phyloP scores from a whole-genome alignment of 2,113 vertebrate species.

The Nothoprocta pentlandii region DNA sequence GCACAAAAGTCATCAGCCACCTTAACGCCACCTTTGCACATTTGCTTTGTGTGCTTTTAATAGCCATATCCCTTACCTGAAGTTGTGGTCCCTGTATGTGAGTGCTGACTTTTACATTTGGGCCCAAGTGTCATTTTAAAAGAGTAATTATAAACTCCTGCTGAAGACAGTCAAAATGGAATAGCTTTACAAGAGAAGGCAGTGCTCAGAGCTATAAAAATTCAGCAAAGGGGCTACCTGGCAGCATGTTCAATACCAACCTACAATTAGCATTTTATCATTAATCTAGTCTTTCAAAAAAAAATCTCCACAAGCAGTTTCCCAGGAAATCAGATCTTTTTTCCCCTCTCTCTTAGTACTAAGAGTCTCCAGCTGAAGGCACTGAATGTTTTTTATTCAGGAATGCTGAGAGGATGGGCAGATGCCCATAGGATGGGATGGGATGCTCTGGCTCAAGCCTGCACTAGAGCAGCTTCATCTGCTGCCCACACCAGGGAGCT shows the following conservation, averaged over 20 bases:
- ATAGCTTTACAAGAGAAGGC: neutral
- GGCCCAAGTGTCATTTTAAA: rapidly evolving
- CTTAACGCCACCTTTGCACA: neutral
- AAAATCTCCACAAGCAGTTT: neutral
- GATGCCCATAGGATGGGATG: too few relatives aligned
- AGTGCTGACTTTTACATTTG: neutral
- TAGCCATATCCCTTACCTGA: neutral
- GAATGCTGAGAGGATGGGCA: neutral
- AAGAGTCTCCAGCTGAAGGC: neutral
- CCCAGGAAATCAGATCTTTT: neutral
- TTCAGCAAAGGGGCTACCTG: neutral
- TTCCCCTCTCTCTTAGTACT: neutral
- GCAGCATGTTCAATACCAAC: neutral
- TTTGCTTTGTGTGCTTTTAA: neutral
- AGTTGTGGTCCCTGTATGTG: neutral
- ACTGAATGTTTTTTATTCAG: rapidly evolving
- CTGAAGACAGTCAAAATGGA: neutral
- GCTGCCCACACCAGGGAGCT: neutral
- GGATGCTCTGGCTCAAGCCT: neutral
- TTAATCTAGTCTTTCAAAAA: neutral
- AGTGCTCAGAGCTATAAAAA: neutral
- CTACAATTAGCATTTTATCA: neutral
- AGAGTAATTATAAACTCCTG: rapidly evolving
- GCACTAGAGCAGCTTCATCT: neutral
- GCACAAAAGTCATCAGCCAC: neutral